These are phyloP conservation scores for Imbricaverruca yamaguchii DNA, from an alignment of 2,888 invertebrate genomes.

Conservation along the genomic window DNA sequence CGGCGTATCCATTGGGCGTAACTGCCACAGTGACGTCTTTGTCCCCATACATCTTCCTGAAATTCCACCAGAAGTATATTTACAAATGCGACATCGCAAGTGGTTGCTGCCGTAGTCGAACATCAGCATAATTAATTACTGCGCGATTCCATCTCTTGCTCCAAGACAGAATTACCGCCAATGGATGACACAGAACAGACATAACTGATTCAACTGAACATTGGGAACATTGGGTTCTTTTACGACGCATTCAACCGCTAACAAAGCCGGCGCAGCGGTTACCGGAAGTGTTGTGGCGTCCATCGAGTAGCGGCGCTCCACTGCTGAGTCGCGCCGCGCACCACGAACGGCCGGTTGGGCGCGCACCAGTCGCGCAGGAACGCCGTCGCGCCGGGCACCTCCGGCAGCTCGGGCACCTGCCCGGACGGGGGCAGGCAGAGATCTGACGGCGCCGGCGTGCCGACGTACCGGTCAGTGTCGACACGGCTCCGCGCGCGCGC, in stretches of 20 bases:
- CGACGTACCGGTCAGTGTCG: too few relatives aligned
- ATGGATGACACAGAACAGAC: too few relatives aligned
- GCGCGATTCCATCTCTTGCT: not conserved
- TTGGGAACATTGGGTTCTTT: too few relatives aligned
- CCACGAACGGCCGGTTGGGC: conserved; percentile 64
- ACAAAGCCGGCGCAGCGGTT: conserved; percentile 29
- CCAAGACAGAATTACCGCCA: too few relatives aligned
- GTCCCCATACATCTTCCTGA: conserved; percentile 46
- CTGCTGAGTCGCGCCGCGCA: conserved; percentile 54
- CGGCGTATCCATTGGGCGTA: conserved; percentile 77
- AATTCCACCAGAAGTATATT: conserved; percentile 8
- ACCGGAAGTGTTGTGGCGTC: conserved; percentile 59
- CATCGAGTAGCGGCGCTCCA: conserved; percentile 66
- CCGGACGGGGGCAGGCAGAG: conserved; percentile 28
- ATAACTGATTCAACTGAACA: too few relatives aligned
- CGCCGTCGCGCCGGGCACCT: conserved; percentile 50
- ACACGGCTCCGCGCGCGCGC: not conserved
- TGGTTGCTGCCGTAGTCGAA: not conserved
- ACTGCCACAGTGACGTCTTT: conserved; percentile 63
- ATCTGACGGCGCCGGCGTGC: conserved; percentile 24
- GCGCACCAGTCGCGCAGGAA: conserved; percentile 67
- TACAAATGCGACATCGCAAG: not conserved
- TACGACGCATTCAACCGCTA: too few relatives aligned
- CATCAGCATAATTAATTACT: not conserved
- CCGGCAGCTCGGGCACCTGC: conserved; percentile 27